Evolutionary conservation across 2,113 vertebrate genomes (phyloP), one percentile per base, ranked within the genome.

Genomic region (Ictalurus punctatus): DNA sequence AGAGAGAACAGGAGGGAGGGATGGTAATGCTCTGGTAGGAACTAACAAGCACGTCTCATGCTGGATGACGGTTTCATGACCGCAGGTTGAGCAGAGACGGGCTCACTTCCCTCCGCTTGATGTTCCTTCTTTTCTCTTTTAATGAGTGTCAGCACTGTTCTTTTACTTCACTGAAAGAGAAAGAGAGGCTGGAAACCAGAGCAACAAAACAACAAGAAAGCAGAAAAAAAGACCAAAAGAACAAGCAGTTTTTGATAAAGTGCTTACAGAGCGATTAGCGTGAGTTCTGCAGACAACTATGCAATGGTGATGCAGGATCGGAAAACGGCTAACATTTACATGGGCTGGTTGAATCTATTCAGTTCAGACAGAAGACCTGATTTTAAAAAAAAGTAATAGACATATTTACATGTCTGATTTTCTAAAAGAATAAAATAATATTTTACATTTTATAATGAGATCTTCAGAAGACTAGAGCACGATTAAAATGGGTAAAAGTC

Each of bases 201-300:
- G 94, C 94, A 96, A 94, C 93, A 96, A 95, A 96, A 96, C 94
- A 95, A 95, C 93, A 94, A 94, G 93, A 94, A 96, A 95, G 94
- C 93, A 94, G 92, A 94, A 95, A 93, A 80, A 91, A 94, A 95
- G 93, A 95, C 90, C 93, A 93, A 94, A 95, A 95, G 94, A 95
- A 95, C 92, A 95, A 94, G 93, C 89, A 93, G 67, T 92, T 93
- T 95, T 83, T 95, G 96, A 94, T 95, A 95, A 96, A 96, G 94
- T 96, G 96, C 96, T 96, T 95, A 95, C 93, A 0, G 93, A 94
- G 96, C 95, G 89, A 95, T 96, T 93, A 91, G 52, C 90, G 19
- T 86, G 93, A 95, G 93, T 95, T 96, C 86, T 94, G 94, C 93
- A 93, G 94, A 93, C 92, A 65, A 92, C 86, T 88, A 91, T 56